These are phyloP conservation scores for Apogon hyalosoma DNA, from an alignment of 2,797 vertebrate genomes.

Conservation along the genomic window DNA sequence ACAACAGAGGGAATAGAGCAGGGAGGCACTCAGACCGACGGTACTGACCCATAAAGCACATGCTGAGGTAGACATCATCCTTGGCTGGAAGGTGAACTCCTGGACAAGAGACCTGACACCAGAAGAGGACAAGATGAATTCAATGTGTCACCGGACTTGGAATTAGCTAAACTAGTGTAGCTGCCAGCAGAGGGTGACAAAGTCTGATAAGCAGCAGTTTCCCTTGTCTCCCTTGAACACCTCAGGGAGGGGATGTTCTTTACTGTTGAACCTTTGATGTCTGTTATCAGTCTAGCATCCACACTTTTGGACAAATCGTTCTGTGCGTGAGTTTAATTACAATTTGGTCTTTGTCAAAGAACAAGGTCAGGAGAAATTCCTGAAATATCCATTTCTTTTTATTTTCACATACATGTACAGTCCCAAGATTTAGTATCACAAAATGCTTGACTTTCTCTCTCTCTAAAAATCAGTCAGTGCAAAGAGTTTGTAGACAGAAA, in stretches of 20 bases:
- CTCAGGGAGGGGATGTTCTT: too few relatives aligned
- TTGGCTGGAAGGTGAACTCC: conserved; percentile 84
- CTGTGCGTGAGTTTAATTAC: too few relatives aligned
- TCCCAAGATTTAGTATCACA: too few relatives aligned
- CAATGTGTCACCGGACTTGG: neutral
- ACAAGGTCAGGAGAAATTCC: too few relatives aligned
- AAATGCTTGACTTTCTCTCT: too few relatives aligned
- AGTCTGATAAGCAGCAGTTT: neutral
- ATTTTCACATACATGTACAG: too few relatives aligned
- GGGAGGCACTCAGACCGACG: conserved; percentile 78
- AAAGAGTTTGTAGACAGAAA: too few relatives aligned
- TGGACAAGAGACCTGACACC: conserved; percentile 83
- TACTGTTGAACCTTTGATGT: neutral
- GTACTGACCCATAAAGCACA: conserved; percentile 83
- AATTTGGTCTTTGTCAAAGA: too few relatives aligned
- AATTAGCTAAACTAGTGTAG: neutral
- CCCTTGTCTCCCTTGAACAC: too few relatives aligned
- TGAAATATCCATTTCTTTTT: too few relatives aligned
- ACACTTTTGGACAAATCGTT: neutral
- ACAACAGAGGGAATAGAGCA: conserved; percentile 82
- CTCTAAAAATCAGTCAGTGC: too few relatives aligned
- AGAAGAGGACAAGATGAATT: neutral
- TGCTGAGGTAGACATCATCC: conserved; percentile 82
- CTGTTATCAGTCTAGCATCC: neutral
- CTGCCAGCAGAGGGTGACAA: neutral